These are phyloP conservation scores for Andrena bicolor DNA, from an alignment of 2,888 invertebrate genomes.

Conservation along the genomic window DNA sequence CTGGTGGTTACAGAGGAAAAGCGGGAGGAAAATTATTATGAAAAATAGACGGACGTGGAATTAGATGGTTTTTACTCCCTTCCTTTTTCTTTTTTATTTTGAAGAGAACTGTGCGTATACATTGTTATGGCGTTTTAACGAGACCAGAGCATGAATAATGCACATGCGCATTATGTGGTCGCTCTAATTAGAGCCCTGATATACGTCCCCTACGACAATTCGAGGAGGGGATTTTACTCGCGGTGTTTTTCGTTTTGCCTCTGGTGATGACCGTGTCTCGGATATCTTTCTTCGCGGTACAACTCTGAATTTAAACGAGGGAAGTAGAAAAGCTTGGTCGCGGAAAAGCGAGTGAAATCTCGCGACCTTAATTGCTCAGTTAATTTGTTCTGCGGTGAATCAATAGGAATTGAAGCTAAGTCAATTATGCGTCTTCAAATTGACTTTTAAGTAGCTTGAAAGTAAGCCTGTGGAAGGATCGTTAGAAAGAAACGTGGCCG, in stretches of 20 bases:
- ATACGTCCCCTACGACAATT: background rate
- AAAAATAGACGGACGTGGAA: no score
- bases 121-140: no score
- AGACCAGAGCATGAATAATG: conserved; percentile 22
- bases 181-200: background rate
- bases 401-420: background rate
- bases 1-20: no score
- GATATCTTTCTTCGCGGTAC: background rate
- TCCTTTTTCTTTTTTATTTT: no score
- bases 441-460: background rate
- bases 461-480: background rate
- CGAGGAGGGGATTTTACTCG: background rate
- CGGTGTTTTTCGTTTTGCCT: background rate
- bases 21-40: no score
- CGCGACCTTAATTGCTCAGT: background rate
- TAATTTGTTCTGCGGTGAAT: background rate
- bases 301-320: background rate
- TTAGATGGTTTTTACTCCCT: no score
- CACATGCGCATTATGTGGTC: background rate
- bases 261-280: background rate
- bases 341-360: background rate
- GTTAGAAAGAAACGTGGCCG: background rate
- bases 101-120: no score
- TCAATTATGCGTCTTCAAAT: background rate
- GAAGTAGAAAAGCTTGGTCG: background rate